Evolutionary conservation across 2,888 invertebrate species (phyloP).

Genomic region (Apantesis nais): DNA sequence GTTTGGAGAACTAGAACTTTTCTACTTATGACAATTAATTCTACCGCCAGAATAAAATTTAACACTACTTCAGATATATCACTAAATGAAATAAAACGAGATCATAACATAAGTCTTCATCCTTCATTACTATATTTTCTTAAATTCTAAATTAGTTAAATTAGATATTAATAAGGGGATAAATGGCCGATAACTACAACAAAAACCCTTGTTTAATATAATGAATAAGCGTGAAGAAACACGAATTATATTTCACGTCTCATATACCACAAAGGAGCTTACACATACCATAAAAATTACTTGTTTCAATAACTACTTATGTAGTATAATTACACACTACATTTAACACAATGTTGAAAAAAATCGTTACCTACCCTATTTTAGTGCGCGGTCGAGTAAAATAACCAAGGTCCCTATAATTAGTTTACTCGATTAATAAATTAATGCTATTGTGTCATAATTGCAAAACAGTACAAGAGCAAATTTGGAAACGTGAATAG

Average conservation of each 20-base stretch:
- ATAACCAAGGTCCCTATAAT: constrained; percentile 49
- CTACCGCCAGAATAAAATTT: not conserved
- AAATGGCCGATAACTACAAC: constrained; percentile 5
- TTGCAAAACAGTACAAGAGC: constrained; percentile 47
- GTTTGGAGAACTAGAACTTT: not conserved
- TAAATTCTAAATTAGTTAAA: not conserved
- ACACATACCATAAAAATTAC: constrained; percentile 6
- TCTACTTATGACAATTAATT: not conserved
- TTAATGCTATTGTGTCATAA: constrained; percentile 45
- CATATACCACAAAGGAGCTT: constrained; percentile 24
- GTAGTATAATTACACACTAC: constrained; percentile 18
- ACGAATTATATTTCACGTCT: constrained; percentile 27
- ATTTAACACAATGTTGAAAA: constrained; percentile 43
- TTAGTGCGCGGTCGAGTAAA: constrained; percentile 37
- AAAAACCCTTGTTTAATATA: not conserved
- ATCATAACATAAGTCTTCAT: not conserved
- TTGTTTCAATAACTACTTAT: constrained; percentile 14
- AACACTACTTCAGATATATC: not conserved
- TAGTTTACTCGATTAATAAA: constrained; percentile 48
- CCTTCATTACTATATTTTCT: not conserved
- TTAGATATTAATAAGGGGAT: not conserved
- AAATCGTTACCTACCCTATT: constrained; percentile 33
- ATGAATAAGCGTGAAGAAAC: constrained; percentile 17
- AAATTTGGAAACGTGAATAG: constrained; percentile 47
- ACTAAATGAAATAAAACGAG: not conserved